Evolutionary conservation across 2,797 vertebrate genomes (phyloP), one percentile per base, ranked within the genome.

Genomic region (Macropodus opercularis): DNA sequence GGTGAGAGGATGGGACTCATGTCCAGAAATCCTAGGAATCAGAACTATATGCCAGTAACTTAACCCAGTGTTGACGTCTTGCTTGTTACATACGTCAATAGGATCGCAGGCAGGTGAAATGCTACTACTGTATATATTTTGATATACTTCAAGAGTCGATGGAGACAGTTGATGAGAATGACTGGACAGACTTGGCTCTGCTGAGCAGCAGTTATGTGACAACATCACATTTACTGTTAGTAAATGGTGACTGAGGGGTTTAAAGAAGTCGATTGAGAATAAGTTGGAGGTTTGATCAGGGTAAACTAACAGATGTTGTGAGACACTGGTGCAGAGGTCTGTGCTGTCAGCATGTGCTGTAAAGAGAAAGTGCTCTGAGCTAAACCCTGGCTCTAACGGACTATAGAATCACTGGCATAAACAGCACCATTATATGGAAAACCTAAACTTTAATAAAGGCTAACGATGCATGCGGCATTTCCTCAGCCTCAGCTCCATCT

Each of bases 401-500:
- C 14, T 48, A 39, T 4, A 63, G 19, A 59, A 48, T 73, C 47
- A 9, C 11, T 42, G 29, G 32, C 34, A 55, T 35, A 51, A 69
- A 77, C 31, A 75, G 19, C 42, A 27, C 36, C 13, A 18, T 7
- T 62, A 21, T 24, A 35, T 39, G 22, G 29, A 57, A 58, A 72
- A 77, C 58, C 23, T 56, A 32, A 69, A 66, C 55, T 42, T 65
- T 14, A 29, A 66, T 71, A 50, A 68, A 67, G 42, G 55, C 50
- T 72, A 72, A 66, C 53, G 65, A 62, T 47, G 56, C 66, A 61
- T 77, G 68, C 55, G 58, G 63, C 57, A 77, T 87, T 87, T 91
- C 88, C 75, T 86, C 76, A 55, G 38, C 15, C 31, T 48, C 13
- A 60, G 55, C 87, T 84, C 87, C 87, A 86, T 87, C 90, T 75